Base-by-base conservation (phyloP, 2,113 vertebrate species). In the Mionectes macconnelli region DNA sequence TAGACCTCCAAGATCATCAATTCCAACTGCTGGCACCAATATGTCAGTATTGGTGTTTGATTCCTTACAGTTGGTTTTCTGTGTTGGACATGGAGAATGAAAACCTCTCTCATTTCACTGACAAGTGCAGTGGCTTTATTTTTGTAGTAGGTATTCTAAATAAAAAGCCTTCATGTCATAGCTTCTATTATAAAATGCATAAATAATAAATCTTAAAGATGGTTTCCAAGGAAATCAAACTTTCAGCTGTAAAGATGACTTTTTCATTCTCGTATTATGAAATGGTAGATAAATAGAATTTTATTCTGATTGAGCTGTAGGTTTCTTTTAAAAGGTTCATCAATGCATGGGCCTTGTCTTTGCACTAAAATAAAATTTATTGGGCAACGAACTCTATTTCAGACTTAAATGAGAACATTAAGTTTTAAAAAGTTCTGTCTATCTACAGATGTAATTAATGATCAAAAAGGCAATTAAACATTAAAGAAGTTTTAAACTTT, bases 381-480 rank as follows among this genome's bases (percentile, higher is more conserved):
- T 91, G 84, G 35, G 56, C 49, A 80, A 68, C 1, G 37, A 94
- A 52, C 52, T 75, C 50, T 59, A 78, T 94, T 96, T 92, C 66
- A 79, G 90, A 82, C 33, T 37, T 89, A 94, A 94, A 95, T 96
- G 84, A 87, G 74, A 94, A 94, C 87, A 96, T 91, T 94, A 95
- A 96, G 91, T 87, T 97, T 91, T 96, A 64, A 95, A 94, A 95
- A 91, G 80, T 84, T 92, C 82, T 64, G n/a, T 66, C 93, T 93
- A 23, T 93, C 85, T 67, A 52, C 53, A 79, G 33, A 87, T 68
- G 35, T 94, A 96, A 94, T 94, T 94, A 92, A 97, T 94, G 87
- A 87, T 92, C 49, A 92, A 87, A 91, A 57, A 84, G 75, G 87
- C 37, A 92, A 95, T 96, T 96, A 97, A 97, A 94, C 60, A 84